Evolutionary conservation across 2,888 invertebrate species (phyloP), one percentile per base, ranked within the genome.

Genomic region (Hermodice carunculata): DNA sequence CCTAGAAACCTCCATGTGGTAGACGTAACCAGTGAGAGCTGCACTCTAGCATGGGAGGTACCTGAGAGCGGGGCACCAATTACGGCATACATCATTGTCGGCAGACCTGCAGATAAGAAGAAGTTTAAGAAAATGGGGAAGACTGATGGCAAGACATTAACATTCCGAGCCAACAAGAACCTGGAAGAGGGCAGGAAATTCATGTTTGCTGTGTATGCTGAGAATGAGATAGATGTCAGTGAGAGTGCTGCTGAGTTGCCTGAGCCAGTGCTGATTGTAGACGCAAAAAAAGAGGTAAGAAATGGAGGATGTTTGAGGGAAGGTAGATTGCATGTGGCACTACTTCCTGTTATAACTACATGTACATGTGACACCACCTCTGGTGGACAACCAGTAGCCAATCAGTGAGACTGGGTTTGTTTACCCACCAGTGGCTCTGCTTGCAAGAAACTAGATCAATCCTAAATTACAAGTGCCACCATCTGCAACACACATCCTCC

Each of bases 81-180:
- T 37, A 22, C 11, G 11, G 37, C 40, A 5, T 70, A 69, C 44
- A 60, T 70, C 1, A 44, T 70, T 17, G 67, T 69, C n/a, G 60
- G 62, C 56, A 58, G 63, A 43, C 61, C 64, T 32, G 49, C 37
- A 22, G 67, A 65, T 22, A 61, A 68, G 44, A 62, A 63, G 31
- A 70, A 70, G 34, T 70, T 61, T 58, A 70, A 70, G 53, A 69
- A 70, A 31, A 58, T 68, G 17, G 67, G 49, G 19, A 43, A 66
- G 37, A 61, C 62, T n/a, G 60, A 42, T 52, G 60, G 43, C 4
- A 28, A 48, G 4, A 46, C 48, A 19, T 52, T 54, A 3, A 49
- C 31, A 32, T 62, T 51, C 26, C n/a, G n/a, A n/a, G n/a, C n/a
- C n/a, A n/a, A n/a, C n/a, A 67, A 64, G 5, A 64, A 69, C 44